Percentiles rank a stretch among this genome's conserved stretches.
Evolutionary conservation across 2,888 invertebrate genomes (phyloP).

Genomic region (Perizoma affinitatum): DNA sequence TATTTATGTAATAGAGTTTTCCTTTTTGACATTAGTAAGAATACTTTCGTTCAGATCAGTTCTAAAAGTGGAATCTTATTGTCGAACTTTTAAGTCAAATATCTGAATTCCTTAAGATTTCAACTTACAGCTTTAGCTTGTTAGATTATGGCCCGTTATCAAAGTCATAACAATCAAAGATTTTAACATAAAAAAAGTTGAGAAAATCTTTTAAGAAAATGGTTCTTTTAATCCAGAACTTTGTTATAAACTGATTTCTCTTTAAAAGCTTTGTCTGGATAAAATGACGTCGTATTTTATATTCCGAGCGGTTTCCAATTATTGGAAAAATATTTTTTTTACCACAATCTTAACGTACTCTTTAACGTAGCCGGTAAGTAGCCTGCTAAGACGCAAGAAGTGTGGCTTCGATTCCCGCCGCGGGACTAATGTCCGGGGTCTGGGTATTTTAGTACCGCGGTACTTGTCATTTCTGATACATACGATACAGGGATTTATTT

Average conservation of each 20-base stretch:
- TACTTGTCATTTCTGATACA: too few relatives aligned
- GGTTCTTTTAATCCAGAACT: conserved; percentile 15
- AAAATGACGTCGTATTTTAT: too few relatives aligned
- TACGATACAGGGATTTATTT: too few relatives aligned
- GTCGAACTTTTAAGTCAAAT: conserved; percentile 19
- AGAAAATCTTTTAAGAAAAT: conserved; percentile 1
- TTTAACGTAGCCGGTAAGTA: too few relatives aligned
- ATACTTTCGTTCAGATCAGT: conserved; percentile 4
- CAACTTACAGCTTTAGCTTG: conserved; percentile 15
- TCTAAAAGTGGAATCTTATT: conserved; percentile 15
- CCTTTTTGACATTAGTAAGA: conserved; percentile 6
- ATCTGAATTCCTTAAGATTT: conserved; percentile 11
- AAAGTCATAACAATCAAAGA: conserved; percentile 20
- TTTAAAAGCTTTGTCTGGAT: background rate
- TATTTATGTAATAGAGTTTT: conserved; percentile 1
- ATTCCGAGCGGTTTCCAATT: background rate
- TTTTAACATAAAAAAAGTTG: conserved; percentile 18
- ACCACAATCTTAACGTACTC: too few relatives aligned
- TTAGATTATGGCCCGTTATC: conserved; percentile 19
- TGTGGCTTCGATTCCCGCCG: too few relatives aligned
- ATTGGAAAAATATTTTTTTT: too few relatives aligned
- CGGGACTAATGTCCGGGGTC: too few relatives aligned
- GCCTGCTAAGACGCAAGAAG: too few relatives aligned
- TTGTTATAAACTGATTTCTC: conserved; percentile 2
- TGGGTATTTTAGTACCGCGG: too few relatives aligned